These are phyloP conservation scores for Encarsia formosa DNA, from an alignment of 2,888 invertebrate species.

Conservation along the genomic window DNA sequence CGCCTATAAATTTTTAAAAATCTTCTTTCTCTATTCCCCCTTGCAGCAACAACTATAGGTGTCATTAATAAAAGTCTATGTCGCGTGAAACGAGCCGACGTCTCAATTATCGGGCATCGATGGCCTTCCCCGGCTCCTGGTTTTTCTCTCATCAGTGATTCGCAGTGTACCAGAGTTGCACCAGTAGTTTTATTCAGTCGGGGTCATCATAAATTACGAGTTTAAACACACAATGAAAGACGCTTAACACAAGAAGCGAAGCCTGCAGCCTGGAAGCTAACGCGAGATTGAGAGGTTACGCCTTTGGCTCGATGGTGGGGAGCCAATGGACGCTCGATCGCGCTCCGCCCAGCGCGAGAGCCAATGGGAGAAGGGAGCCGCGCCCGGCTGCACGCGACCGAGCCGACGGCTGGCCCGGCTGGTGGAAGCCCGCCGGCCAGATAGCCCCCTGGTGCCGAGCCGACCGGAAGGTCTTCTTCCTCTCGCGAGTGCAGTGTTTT, in stretches of 20 bases:
- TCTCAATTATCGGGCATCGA: constrained; percentile 23
- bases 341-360: constrained; percentile 25
- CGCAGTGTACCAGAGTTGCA: constrained; percentile 9
- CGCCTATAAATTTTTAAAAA: no score
- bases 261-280: no score
- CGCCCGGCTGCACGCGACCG: constrained; percentile 7
- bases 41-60: constrained; percentile 3
- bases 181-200: constrained; percentile 53
- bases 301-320: constrained; percentile 36
- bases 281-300: constrained; percentile 52
- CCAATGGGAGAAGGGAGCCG: constrained; percentile 29
- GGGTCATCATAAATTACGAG: constrained; percentile 53
- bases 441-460: constrained; percentile 20
- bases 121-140: not conserved
- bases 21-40: not conserved
- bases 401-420: constrained; percentile 1
- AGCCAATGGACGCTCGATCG: constrained; percentile 9
- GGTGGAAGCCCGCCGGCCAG: constrained; percentile 22
- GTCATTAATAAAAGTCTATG: constrained; percentile 48
- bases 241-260: no score
- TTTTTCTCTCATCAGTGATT: not conserved
- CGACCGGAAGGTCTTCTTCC: constrained; percentile 11
- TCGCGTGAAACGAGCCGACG: constrained; percentile 49
- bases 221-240: constrained; percentile 54
- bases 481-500: not conserved